phyloP scores from a whole-genome alignment of 2,113 vertebrate species.

The Hoplias malabaricus region DNA sequence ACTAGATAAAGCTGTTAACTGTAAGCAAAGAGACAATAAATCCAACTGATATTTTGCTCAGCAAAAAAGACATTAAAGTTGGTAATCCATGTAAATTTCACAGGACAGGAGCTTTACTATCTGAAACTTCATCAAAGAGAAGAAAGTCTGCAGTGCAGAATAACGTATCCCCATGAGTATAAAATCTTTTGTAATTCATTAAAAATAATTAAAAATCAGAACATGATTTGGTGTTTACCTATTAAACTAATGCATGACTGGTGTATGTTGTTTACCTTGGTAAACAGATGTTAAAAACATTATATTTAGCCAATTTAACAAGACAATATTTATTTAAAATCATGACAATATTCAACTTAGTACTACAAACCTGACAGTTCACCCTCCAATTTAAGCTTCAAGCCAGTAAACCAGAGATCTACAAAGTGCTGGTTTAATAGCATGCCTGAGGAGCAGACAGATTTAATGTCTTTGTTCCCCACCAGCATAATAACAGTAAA shows the following conservation, averaged over 20 bases:
- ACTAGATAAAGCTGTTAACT: conserved; percentile 66
- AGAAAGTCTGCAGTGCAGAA: neutral
- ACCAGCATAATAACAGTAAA: conserved; percentile 90
- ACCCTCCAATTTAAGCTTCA: conserved; percentile 62
- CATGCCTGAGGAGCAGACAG: conserved; percentile 86
- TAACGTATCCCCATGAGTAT: neutral
- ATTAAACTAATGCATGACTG: neutral
- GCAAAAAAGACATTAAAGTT: conserved; percentile 40
- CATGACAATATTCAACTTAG: conserved; percentile 61
- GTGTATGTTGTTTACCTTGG: neutral
- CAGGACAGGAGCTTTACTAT: conserved; percentile 31
- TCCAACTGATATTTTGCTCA: conserved; percentile 35
- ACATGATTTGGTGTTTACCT: neutral
- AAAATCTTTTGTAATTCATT: neutral
- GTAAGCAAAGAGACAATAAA: conserved; percentile 55
- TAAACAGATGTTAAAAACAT: conserved; percentile 15
- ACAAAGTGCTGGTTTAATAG: conserved; percentile 79
- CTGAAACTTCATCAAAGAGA: conserved; percentile 12
- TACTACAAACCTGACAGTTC: conserved; percentile 59
- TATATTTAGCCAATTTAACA: conserved; percentile 20
- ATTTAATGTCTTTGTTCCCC: conserved; percentile 81
- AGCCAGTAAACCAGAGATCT: conserved; percentile 57
- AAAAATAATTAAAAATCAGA: neutral
- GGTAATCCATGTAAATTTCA: conserved; percentile 47
- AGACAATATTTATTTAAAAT: conserved; percentile 31